Base-by-base conservation (phyloP, 2,113 vertebrate genomes). In the Rafetus swinhoei region DNA sequence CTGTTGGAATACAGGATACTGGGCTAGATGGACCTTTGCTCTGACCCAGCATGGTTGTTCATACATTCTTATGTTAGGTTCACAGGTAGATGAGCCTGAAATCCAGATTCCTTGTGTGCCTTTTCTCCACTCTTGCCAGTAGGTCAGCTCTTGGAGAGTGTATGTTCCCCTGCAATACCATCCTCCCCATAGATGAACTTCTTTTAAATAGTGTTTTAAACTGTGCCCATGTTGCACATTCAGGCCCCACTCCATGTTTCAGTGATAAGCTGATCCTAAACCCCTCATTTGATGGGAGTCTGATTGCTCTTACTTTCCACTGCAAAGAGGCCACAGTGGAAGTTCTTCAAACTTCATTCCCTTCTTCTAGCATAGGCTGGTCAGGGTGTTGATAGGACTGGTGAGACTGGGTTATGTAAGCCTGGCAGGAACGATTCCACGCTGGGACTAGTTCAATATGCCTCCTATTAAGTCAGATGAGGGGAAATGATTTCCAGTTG, bases 371-470 rank as follows among this genome's bases (percentile, higher is more conserved):
- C 74, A 50, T 5, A 25, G 39, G 39, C 22, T 27, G 39, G 35
- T 21, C 74, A 57, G 4, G 18, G 45, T 39, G 83, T 19, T 52
- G 84, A 24, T 88, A 82, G 88, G 57, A 21, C 15, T 60, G 45
- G 25, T 85, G 25, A 1, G 0, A 27, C 21, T 85, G 74, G 27
- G 32, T 50, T 0, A 0, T 45, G 87, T 77, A 65, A 24, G 32
- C 45, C 88, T 3, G 1, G n/a, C n/a, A 39, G 5, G 0, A 0
- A 3, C 0, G 0, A 82, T 39, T 88, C 72, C 5, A 53, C 55
- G 12, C 54, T 81, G 59, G 55, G 13, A 16, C 54, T 65, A 0
- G 0, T 72, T 57, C 22, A 93, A 57, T 5, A 80, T 24, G 14
- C 65, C 74, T 56, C 60, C 74, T 50, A 25, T 50, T 77, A 50